Conservation (phyloP, 2,113 vertebrate genomes). For the Calyptommatus sinebrachiatus region DNA sequence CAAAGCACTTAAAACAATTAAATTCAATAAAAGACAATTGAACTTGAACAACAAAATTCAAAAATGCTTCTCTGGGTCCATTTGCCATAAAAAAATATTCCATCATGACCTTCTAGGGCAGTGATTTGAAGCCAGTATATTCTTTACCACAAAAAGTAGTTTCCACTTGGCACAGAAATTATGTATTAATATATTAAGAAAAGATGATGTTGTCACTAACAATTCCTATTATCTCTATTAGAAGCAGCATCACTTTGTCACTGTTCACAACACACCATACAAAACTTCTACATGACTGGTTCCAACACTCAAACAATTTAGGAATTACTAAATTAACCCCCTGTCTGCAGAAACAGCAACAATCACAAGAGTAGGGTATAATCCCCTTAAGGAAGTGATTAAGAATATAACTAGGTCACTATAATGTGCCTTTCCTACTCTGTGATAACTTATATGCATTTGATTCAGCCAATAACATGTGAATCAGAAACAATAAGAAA, state of each 20-base stretch:
- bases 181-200: neutral
- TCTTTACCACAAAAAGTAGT: neutral
- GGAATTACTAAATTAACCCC: neutral
- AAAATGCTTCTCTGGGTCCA: neutral
- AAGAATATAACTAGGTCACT: neutral
- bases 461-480: slow-evolving; percentile 15
- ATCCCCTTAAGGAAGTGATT: neutral
- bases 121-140: neutral
- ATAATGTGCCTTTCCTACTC: neutral
- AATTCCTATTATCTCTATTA: neutral
- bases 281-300: neutral
- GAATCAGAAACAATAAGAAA: slow-evolving; percentile 1
- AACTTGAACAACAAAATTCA: neutral
- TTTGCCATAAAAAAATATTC: neutral
- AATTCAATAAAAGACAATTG: neutral
- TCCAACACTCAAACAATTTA: neutral
- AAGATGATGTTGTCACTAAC: neutral
- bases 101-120: neutral
- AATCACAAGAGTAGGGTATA: slow-evolving; percentile 17
- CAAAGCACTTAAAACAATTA: neutral
- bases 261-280: neutral
- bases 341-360: neutral
- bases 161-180: neutral
- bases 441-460: neutral
- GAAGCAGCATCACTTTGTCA: neutral